Conservation (phyloP, 1,140 invertebrate genomes). For the Ceratitis capitata region DNA sequence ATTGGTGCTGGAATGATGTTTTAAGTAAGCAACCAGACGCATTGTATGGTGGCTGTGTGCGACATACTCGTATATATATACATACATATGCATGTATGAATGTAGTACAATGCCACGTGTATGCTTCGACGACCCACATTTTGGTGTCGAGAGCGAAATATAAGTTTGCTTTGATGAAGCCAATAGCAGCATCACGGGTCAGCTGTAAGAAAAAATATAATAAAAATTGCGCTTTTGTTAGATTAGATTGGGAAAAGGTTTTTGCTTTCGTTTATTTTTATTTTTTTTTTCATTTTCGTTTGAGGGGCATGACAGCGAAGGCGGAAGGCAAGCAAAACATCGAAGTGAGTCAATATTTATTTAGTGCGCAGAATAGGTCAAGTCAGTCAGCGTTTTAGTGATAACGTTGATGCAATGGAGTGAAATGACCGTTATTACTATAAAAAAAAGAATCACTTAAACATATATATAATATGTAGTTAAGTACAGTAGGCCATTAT, state of each 20-base stretch:
- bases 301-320: neutral
- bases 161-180: conserved; percentile 10
- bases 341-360: conserved; percentile 17
- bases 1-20: neutral
- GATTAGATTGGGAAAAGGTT: neutral
- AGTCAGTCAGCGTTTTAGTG: neutral
- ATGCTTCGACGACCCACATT: neutral
- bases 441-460: no score
- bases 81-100: neutral
- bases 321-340: neutral
- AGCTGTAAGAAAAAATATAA: neutral
- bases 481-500: no score
- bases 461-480: no score
- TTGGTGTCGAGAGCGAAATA: neutral
- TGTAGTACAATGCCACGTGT: neutral
- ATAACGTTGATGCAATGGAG: neutral
- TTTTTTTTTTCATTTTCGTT: no score
- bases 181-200: neutral
- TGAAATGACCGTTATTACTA: neutral
- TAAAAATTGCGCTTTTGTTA: neutral
- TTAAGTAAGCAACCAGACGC: neutral
- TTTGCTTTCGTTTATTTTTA: no score
- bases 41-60: neutral
- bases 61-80: neutral
- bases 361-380: conserved; percentile 22